Percentiles rank a stretch among this genome's conserved stretches.
phyloP scores from a whole-genome alignment of 1,140 invertebrate species.

The Paraescarpia echinospica region DNA sequence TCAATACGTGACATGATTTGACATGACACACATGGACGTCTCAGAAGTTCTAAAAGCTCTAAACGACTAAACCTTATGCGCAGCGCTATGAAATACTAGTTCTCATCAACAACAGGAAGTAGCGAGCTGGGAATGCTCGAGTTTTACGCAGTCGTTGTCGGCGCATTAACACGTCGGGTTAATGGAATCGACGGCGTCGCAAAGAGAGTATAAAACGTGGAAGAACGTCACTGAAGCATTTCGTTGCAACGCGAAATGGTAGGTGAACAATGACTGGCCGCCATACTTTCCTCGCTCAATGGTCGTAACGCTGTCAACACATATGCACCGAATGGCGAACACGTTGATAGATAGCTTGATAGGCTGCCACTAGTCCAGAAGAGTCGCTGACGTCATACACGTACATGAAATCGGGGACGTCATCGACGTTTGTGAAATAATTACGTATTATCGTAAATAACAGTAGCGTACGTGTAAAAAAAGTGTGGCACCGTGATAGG shows the following conservation, averaged over 20 bases:
- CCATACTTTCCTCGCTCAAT: background rate
- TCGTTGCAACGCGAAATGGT: background rate
- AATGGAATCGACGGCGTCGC: background rate
- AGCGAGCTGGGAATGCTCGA: background rate
- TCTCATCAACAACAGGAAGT: background rate
- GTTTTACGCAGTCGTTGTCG: background rate
- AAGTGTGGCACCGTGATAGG: background rate
- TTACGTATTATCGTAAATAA: background rate
- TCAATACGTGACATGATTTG: no score
- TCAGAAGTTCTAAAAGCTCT: no score
- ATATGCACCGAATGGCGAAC: background rate
- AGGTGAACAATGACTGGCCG: background rate
- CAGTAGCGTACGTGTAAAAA: background rate
- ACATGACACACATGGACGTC: no score
- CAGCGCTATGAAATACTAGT: no score
- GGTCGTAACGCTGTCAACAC: background rate
- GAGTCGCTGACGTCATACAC: background rate
- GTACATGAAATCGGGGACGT: background rate
- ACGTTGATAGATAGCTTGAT: background rate
- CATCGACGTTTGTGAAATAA: background rate
- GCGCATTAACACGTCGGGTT: background rate
- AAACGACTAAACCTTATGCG: no score
- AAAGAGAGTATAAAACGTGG: background rate
- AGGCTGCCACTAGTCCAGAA: background rate
- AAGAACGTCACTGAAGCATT: background rate